phyloP scores from a whole-genome alignment of 1,140 invertebrate genomes.

The Stenopsyche tienmushanensis region DNA sequence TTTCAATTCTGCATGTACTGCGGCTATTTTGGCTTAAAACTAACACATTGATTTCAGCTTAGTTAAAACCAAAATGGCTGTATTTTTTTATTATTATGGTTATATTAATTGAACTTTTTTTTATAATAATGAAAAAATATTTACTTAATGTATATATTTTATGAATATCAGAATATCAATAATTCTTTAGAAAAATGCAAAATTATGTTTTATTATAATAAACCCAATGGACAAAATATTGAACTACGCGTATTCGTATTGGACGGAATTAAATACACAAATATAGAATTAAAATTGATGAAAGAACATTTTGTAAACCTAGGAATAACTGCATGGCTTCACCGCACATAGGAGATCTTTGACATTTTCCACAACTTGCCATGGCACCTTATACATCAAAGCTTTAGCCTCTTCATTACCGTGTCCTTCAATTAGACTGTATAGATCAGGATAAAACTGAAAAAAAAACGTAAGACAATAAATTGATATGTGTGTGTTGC shows the following conservation, averaged over 20 bases:
- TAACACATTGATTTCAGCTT: constrained; percentile 30
- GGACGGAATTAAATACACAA: too few species aligned
- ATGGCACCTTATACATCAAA: constrained; percentile 21
- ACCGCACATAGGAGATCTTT: constrained; percentile 35
- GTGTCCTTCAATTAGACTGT: constrained; percentile 29
- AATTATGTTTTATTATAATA: constrained; percentile 16
- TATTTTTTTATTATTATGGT: constrained; percentile 3
- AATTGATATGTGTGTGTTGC: not conserved
- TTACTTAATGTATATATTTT: constrained; percentile 32
- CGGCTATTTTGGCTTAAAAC: constrained; percentile 2
- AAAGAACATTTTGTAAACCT: too few species aligned
- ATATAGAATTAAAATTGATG: too few species aligned
- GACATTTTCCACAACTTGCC: constrained; percentile 35
- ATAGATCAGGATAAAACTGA: constrained; percentile 40
- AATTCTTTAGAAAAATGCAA: constrained; percentile 24
- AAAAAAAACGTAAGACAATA: constrained; percentile 8
- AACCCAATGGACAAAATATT: too few species aligned
- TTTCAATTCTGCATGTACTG: constrained; percentile 7
- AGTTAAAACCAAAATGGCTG: constrained; percentile 9
- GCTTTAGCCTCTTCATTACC: constrained; percentile 26
- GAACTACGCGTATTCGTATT: too few species aligned
- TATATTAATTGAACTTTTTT: constrained; percentile 11
- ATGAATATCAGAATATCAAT: constrained; percentile 23
- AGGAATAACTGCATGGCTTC: constrained; percentile 37
- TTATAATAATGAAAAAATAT: constrained; percentile 16